phyloP scores from a whole-genome alignment of 2,113 vertebrate species.

The Isichthys henryi region DNA sequence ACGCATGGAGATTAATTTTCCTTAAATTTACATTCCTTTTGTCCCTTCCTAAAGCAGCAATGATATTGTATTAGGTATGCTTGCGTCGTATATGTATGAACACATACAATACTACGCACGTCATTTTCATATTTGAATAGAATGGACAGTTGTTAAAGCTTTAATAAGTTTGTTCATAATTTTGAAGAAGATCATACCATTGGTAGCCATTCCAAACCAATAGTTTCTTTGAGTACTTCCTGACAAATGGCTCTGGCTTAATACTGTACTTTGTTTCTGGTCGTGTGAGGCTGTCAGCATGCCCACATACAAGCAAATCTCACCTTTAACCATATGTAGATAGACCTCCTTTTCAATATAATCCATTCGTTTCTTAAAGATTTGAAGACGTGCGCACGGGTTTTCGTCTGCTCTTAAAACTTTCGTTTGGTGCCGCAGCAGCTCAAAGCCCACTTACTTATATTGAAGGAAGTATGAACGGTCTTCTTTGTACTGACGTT shows the following conservation, averaged over 20 bases:
- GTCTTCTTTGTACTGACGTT: not conserved
- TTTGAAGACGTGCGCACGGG: not conserved
- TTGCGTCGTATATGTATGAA: not conserved
- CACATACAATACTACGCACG: conserved; percentile 4
- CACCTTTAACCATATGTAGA: not conserved
- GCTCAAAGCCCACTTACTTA: not conserved
- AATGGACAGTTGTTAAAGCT: not conserved
- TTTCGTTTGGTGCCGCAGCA: conserved; percentile 1
- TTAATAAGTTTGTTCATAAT: not conserved
- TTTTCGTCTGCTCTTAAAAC: conserved; percentile 8
- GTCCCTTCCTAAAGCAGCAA: not conserved
- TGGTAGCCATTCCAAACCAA: not conserved
- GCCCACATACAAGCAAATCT: not conserved
- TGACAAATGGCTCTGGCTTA: not conserved
- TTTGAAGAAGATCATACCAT: not conserved
- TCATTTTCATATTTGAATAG: not conserved
- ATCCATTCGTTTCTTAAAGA: conserved; percentile 7
- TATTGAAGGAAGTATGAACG: conserved; percentile 1
- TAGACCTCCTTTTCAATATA: not conserved
- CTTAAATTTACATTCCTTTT: not conserved
- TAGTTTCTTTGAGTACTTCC: not conserved
- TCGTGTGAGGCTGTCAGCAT: not conserved
- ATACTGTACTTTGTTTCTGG: not conserved
- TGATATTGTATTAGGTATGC: conserved; percentile 9
- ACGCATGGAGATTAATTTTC: not conserved